phyloP scores from a whole-genome alignment of 2,888 invertebrate species.

The Neria commutata region DNA sequence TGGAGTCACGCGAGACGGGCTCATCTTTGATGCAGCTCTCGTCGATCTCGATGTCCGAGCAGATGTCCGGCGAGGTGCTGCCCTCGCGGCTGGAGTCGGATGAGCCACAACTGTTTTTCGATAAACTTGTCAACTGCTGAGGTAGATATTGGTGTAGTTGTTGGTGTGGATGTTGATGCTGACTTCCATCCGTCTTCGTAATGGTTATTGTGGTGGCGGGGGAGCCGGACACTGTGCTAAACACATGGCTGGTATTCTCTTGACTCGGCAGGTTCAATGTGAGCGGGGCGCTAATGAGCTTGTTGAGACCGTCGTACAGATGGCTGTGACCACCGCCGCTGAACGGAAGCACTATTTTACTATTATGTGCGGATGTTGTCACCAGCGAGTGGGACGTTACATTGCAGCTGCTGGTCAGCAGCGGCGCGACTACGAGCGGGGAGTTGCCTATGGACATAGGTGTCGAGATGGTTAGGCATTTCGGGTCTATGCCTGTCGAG shows the following conservation, averaged over 20 bases:
- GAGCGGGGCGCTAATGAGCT: slow-evolving; percentile 34
- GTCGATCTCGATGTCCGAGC: slow-evolving; percentile 61
- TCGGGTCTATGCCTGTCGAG: slow-evolving; percentile 49
- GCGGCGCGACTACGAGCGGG: slow-evolving; percentile 15
- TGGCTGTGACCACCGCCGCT: slow-evolving; percentile 24
- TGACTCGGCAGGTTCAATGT: slow-evolving; percentile 40
- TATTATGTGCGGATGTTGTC: slow-evolving; percentile 26
- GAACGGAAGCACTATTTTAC: no score
- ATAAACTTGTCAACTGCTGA: slow-evolving; percentile 42
- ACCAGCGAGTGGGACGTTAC: slow-evolving; percentile 29
- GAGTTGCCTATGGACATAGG: slow-evolving; percentile 29
- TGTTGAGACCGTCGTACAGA: slow-evolving; percentile 27
- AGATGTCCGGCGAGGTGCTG: slow-evolving; percentile 53
- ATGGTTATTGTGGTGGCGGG: slow-evolving; percentile 27
- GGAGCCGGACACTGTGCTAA: slow-evolving; percentile 17
- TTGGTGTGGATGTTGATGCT: slow-evolving; percentile 22
- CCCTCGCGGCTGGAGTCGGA: slow-evolving; percentile 48
- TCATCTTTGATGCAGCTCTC: slow-evolving; percentile 73
- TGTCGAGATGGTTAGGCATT: slow-evolving; percentile 44
- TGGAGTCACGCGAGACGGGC: slow-evolving; percentile 76
- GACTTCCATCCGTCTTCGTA: slow-evolving; percentile 24
- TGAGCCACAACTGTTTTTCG: slow-evolving; percentile 44
- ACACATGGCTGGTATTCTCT: slow-evolving; percentile 29
- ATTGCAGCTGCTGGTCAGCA: slow-evolving; percentile 31
- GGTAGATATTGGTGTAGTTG: slow-evolving; percentile 48